Conservation (phyloP, 2,113 vertebrate genomes). For the Athene noctua region DNA sequence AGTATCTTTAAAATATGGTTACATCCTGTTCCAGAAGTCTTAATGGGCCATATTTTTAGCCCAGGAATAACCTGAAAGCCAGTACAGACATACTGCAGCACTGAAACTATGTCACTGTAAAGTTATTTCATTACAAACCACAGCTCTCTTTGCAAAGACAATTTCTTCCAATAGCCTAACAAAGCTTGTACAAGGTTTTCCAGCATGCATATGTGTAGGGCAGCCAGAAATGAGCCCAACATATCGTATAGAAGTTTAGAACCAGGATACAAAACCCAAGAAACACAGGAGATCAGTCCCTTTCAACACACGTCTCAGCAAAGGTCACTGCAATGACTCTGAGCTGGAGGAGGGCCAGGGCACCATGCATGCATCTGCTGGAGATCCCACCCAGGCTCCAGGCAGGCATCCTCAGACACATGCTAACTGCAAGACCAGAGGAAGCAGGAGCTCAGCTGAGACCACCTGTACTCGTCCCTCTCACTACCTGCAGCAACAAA, state of each 20-base stretch:
- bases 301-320: not conserved
- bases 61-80: conserved; percentile 8
- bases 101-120: not conserved
- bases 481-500: not conserved
- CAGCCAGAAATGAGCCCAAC: not conserved
- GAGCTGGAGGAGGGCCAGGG: not conserved
- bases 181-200: not conserved
- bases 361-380: not conserved
- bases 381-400: not conserved
- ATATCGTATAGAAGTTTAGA: not conserved
- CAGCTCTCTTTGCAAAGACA: not conserved
- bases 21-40: not conserved
- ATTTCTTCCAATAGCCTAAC: not conserved
- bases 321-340: not conserved
- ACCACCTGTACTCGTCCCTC: not conserved
- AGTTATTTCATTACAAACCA: not conserved
- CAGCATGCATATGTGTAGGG: not conserved
- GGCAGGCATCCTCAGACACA: not conserved
- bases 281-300: not conserved
- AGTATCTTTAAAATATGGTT: not conserved
- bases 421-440: not conserved
- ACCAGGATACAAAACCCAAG: not conserved
- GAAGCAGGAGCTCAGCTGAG: not conserved
- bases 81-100: not conserved
- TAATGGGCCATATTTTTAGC: conserved; percentile 26